Base-by-base conservation (phyloP, 1,140 invertebrate genomes). In the Zaprionus africanus region DNA sequence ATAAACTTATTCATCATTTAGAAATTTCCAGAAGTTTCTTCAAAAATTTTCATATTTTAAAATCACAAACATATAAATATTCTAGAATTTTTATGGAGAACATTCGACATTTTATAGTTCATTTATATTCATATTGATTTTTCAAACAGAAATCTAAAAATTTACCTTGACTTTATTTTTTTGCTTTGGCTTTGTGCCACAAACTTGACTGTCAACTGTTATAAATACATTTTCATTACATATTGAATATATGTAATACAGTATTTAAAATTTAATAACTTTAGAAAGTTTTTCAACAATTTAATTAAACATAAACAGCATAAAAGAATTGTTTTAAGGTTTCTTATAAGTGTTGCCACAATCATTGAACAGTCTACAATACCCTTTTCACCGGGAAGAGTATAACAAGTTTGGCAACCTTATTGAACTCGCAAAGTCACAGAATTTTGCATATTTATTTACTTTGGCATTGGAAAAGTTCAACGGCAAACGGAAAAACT, bases 381-480 rank as follows among this genome's bases (percentile, higher is more conserved):
- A 51, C 46, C 46, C 46, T 6, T 1, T 9, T 19, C 19, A 4
- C 11, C 24, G 4, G 0, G 5, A 22, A 71, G 54, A 15, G 41
- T 66, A 60, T 43, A 22, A 38, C n/a, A 51, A 51, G 41, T 58
- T 65, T 51, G 17, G 31, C 41, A 66, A 54, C 34, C 15, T 17
- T 36, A 62, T 28, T 62, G 51, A 74, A 41, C 41, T 38, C 43
- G 7, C 31, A 26, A 31, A 66, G 13, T 43, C 3, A 43, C 57
- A 9, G 41, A 69, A 62, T 72, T 82, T 73, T 60, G 71, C 79
- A 81, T 65, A 71, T 53, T 72, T 78, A 70, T 62, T 72, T 78
- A 34, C 28, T 22, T 15, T 71, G 76, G 19, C 76, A 82, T 71
- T 82, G 68, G 46, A 59, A 77, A 66, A 70, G 77, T 84, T 84